phyloP scores from a whole-genome alignment of 2,797 vertebrate species.

The Coracias cyanogaster region DNA sequence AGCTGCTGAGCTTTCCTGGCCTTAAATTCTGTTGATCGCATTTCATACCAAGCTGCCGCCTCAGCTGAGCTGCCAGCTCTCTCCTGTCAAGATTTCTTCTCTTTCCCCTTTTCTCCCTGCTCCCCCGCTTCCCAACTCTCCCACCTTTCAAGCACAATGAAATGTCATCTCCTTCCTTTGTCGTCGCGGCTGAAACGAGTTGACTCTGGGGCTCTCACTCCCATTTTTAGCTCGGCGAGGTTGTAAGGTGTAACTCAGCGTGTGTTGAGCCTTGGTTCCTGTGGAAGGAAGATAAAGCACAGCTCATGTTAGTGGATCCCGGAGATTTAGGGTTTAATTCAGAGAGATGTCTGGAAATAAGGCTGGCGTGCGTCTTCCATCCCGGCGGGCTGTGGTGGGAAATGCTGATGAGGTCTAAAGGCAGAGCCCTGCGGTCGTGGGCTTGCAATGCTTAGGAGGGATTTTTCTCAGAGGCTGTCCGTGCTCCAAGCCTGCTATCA shows the following conservation, averaged over 20 bases:
- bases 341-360: neutral
- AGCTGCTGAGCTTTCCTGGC: neutral
- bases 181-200: neutral
- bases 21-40: neutral
- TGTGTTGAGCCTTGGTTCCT: neutral
- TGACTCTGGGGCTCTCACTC: neutral
- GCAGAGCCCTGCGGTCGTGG: neutral
- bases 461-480: neutral
- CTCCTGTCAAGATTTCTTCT: neutral
- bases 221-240: neutral
- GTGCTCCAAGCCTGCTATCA: fast-evolving
- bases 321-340: neutral
- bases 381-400: neutral
- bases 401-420: neutral
- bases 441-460: neutral
- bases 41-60: neutral
- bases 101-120: neutral
- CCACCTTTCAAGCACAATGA: neutral
- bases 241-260: neutral
- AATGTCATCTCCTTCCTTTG: neutral
- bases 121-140: neutral
- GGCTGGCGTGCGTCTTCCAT: no score
- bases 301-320: neutral
- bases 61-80: neutral
- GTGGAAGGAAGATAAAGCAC: neutral